Evolutionary conservation across 2,113 vertebrate species (phyloP).

Genomic region (Chascanopsetta lugubris): DNA sequence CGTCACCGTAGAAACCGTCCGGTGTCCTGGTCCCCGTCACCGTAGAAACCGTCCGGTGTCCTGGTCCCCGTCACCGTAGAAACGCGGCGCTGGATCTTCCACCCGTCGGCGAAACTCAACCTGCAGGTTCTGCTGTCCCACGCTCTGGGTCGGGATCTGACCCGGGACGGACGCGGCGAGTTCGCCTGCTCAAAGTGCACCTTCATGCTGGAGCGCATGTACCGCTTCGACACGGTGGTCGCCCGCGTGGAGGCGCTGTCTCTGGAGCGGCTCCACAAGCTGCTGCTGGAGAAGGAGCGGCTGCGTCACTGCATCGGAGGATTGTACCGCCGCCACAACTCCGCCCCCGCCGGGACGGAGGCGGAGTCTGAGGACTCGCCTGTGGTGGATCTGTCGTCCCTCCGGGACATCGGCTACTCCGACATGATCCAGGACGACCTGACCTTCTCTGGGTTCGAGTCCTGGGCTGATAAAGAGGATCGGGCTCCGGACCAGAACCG

Average conservation of each 20-base stretch:
- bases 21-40: too few relatives aligned
- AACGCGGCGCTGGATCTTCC: slow-evolving; percentile 96
- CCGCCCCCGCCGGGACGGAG: slow-evolving; percentile 28
- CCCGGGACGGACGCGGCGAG: slow-evolving; percentile 89
- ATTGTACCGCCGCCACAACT: slow-evolving; percentile 88
- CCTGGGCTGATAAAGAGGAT: slow-evolving; percentile 89
- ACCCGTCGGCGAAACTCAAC: slow-evolving; percentile 87
- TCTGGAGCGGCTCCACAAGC: slow-evolving; percentile 89
- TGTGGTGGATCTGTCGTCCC: slow-evolving; percentile 79
- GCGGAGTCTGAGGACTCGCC: slow-evolving; percentile 49
- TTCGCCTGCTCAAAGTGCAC: slow-evolving; percentile 95
- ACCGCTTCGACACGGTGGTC: slow-evolving; percentile 92
- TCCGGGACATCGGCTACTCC: slow-evolving; percentile 83
- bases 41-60: too few relatives aligned
- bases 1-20: too few relatives aligned
- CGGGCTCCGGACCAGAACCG: slow-evolving; percentile 72
- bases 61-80: too few relatives aligned
- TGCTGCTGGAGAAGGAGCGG: slow-evolving; percentile 92
- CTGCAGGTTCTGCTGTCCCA: slow-evolving; percentile 93
- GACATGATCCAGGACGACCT: slow-evolving; percentile 92
- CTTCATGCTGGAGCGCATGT: slow-evolving; percentile 96
- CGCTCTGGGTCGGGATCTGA: slow-evolving; percentile 85
- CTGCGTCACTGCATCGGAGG: slow-evolving; percentile 89
- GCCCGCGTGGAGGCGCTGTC: slow-evolving; percentile 93
- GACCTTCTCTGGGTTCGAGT: slow-evolving; percentile 88